These are phyloP conservation scores for Conus ventricosus DNA, from an alignment of 1,140 invertebrate genomes.

Conservation along the genomic window DNA sequence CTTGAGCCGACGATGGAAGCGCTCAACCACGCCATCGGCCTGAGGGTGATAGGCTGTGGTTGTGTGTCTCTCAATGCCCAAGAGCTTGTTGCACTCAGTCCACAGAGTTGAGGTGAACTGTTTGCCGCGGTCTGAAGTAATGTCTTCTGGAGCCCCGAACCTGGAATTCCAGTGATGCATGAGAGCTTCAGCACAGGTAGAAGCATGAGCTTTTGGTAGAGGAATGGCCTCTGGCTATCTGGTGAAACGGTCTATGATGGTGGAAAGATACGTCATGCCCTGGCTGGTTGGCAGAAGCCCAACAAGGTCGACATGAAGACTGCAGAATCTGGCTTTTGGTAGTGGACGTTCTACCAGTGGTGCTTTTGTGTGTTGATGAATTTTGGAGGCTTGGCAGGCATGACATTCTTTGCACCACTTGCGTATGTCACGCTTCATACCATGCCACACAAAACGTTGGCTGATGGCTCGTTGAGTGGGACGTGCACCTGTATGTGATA, in stretches of 20 bases:
- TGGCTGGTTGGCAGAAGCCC: constrained; percentile 71
- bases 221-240: constrained; percentile 73
- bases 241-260: constrained; percentile 53
- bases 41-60: constrained; percentile 34
- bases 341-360: constrained; percentile 3
- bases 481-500: background rate
- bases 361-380: constrained; percentile 23
- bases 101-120: constrained; percentile 66
- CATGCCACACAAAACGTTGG: constrained; percentile 25
- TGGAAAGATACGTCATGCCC: constrained; percentile 71
- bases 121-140: constrained; percentile 74
- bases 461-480: constrained; percentile 11
- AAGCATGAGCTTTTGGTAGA: constrained; percentile 73
- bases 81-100: constrained; percentile 5
- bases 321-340: constrained; percentile 54
- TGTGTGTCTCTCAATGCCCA: constrained; percentile 7
- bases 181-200: constrained; percentile 60
- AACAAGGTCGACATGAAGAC: constrained; percentile 77
- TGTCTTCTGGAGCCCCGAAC: constrained; percentile 60
- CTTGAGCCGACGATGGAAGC: constrained; percentile 40
- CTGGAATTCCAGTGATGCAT: constrained; percentile 67
- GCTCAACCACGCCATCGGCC: constrained; percentile 36
- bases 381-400: constrained; percentile 16
- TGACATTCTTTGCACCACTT: constrained; percentile 26
- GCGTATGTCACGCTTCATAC: constrained; percentile 26